Conservation (phyloP, 2,888 invertebrate genomes). For the Ectemnius lituratus region DNA sequence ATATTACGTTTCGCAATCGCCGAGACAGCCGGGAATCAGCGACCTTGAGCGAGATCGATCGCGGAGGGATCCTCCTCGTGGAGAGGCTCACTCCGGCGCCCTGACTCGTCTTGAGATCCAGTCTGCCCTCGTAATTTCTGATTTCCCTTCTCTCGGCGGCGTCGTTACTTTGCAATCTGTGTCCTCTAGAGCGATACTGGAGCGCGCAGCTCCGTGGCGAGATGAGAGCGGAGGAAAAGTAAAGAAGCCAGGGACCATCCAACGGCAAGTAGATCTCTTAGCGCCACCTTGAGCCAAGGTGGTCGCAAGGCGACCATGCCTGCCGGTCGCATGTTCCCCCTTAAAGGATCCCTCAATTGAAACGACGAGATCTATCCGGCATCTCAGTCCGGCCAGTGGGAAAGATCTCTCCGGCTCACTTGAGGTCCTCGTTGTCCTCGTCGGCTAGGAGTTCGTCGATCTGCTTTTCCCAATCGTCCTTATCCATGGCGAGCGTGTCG, state of each 20-base stretch:
- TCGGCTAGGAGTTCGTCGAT: constrained; percentile 85
- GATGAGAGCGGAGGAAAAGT: constrained; percentile 15
- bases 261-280: neutral
- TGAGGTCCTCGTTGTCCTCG: constrained; percentile 80
- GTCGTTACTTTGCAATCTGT: too few relatives aligned
- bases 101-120: neutral
- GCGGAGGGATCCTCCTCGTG: constrained; percentile 3
- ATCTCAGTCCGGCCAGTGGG: constrained; percentile 35
- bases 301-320: neutral
- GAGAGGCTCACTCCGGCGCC: neutral
- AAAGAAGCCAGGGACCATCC: constrained; percentile 1
- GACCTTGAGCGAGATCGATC: constrained; percentile 15
- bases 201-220: neutral
- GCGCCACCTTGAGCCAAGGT: neutral
- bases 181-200: too few relatives aligned
- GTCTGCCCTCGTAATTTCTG: neutral
- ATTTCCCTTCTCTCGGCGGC: neutral
- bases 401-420: constrained; percentile 45
- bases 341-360: constrained; percentile 35
- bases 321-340: constrained; percentile 27
- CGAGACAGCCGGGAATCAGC: neutral
- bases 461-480: constrained; percentile 85
- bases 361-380: constrained; percentile 33
- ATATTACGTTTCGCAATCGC: neutral
- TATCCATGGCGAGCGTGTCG: constrained; percentile 56